Conservation (phyloP, 2,113 vertebrate species). For the Atractosteus spatula region DNA sequence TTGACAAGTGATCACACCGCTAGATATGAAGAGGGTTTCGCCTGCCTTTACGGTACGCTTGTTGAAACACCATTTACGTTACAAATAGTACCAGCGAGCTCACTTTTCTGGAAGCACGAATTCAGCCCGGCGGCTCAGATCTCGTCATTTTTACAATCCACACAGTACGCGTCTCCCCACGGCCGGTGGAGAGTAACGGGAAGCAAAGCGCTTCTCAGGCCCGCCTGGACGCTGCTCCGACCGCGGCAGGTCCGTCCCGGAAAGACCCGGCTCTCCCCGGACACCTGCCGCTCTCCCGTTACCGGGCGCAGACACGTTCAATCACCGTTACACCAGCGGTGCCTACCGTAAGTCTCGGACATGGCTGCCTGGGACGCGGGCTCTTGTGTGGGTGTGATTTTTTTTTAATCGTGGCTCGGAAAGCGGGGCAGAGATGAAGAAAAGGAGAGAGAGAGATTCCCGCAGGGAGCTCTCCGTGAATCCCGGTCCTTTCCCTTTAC, state of each 20-base stretch:
- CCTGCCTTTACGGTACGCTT: no score
- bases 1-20: no score
- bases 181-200: neutral
- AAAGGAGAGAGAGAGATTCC: slow-evolving; percentile 48
- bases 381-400: slow-evolving; percentile 4
- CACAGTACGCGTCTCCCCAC: no score
- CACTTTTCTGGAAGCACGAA: no score
- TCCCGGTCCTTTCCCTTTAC: slow-evolving; percentile 48
- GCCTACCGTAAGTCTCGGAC: slow-evolving; percentile 75
- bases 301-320: neutral
- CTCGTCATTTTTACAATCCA: no score
- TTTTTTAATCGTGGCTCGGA: slow-evolving; percentile 17
- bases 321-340: neutral
- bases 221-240: slow-evolving; percentile 5
- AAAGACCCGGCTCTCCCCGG: neutral
- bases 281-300: slow-evolving; percentile 17
- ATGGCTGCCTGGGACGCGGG: slow-evolving; percentile 49
- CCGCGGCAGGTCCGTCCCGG: no score
- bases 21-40: no score
- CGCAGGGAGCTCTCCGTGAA: slow-evolving; percentile 50
- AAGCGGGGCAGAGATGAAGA: slow-evolving; percentile 31
- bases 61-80: no score
- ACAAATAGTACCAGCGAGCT: no score
- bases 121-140: no score
- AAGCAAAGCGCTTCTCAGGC: neutral